Percentiles rank a stretch among this genome's conserved stretches.
Conservation (phyloP, 2,113 vertebrate genomes). For the Murina feae region DNA sequence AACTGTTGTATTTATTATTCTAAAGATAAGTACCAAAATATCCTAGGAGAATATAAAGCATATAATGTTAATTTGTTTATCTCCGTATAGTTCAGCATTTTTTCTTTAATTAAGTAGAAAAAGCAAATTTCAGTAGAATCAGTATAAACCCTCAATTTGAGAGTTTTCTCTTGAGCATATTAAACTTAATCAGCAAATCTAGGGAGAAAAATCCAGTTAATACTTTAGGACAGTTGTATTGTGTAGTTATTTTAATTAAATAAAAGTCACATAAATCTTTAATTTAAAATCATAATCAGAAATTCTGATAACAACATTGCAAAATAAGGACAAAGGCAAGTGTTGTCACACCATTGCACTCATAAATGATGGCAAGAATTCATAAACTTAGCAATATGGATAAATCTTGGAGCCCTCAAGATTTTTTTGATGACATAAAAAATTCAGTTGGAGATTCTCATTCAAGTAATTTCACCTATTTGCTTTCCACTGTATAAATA, state of each 20-base stretch:
- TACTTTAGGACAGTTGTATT: background rate
- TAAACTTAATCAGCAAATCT: background rate
- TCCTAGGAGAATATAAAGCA: conserved; percentile 41
- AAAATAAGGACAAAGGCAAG: background rate
- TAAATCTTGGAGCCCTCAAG: background rate
- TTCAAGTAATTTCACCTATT: background rate
- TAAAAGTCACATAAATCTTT: background rate
- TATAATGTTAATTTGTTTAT: conserved; percentile 59
- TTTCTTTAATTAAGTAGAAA: conserved; percentile 69
- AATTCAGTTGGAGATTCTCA: background rate
- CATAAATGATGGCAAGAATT: background rate
- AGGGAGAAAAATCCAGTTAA: background rate
- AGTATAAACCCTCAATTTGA: background rate
- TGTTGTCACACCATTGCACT: background rate
- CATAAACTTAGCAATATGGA: background rate
- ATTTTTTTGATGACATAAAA: background rate
- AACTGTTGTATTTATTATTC: conserved; percentile 53
- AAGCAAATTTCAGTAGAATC: conserved; percentile 54
- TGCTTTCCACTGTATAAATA: background rate
- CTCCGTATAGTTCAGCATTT: conserved; percentile 46
- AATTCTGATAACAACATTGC: background rate
- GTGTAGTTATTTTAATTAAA: background rate
- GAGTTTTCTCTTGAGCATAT: background rate
- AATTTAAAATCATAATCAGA: background rate
- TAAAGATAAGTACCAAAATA: conserved; percentile 49